phyloP scores from a whole-genome alignment of 2,113 vertebrate species.

The Motacilla tschutschensis region DNA sequence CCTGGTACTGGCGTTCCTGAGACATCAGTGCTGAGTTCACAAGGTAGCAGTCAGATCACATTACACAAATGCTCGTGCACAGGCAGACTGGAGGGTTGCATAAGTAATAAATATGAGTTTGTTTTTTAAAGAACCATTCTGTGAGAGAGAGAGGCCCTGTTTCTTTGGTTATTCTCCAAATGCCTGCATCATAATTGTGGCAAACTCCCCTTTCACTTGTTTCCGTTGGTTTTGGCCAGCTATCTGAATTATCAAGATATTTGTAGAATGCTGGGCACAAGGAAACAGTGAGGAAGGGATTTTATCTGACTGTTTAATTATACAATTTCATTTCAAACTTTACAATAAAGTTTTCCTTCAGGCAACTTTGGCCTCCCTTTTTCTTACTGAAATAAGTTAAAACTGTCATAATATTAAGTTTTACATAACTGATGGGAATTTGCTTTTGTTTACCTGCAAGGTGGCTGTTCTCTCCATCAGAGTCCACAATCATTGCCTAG shows the following conservation, averaged over 20 bases:
- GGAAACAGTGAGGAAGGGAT: not conserved
- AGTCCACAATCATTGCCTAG: constrained; percentile 46
- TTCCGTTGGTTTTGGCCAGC: not conserved
- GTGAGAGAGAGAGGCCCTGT: not conserved
- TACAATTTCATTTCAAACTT: not conserved
- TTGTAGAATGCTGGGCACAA: not conserved
- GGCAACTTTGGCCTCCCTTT: not conserved
- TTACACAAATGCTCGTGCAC: not conserved
- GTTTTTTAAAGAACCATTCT: not conserved
- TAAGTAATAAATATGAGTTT: not conserved
- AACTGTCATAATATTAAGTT: not conserved
- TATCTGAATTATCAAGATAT: not conserved
- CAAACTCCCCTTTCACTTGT: not conserved
- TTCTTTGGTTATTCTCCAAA: not conserved
- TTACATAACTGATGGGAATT: constrained; percentile 1
- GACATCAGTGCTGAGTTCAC: constrained; percentile 45
- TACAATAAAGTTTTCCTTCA: not conserved
- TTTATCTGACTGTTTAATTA: not conserved
- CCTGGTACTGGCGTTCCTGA: constrained; percentile 48
- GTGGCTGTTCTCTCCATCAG: constrained; percentile 40
- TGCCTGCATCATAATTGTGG: not conserved
- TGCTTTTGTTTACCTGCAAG: constrained; percentile 46
- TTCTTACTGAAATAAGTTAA: not conserved
- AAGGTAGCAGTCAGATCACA: constrained; percentile 57
- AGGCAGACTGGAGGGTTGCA: not conserved